Conservation (phyloP, 2,888 invertebrate species). For the Himalopsyche tibetana region DNA sequence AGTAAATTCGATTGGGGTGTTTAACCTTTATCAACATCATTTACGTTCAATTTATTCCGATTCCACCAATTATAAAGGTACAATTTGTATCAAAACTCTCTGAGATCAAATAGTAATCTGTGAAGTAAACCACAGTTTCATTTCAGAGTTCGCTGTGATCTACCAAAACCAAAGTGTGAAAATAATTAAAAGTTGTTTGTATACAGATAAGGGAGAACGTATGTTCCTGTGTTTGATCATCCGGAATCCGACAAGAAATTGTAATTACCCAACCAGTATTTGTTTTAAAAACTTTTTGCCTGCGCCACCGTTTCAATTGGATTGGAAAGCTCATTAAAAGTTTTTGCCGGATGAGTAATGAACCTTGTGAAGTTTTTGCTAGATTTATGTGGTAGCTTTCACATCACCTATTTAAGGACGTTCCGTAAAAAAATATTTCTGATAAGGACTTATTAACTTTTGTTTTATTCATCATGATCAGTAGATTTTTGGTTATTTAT, state of each 20-base stretch:
- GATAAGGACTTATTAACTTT: too few species aligned
- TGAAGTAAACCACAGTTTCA: background rate
- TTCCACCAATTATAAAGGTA: too few species aligned
- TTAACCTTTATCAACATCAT: too few species aligned
- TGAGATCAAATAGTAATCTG: background rate
- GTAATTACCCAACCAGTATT: constrained; percentile 6
- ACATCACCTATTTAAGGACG: background rate
- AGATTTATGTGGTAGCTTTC: constrained; percentile 19
- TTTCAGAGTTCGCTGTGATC: background rate
- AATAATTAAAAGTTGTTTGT: constrained; percentile 4
- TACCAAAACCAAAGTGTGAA: background rate
- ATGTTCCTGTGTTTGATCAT: constrained; percentile 10
- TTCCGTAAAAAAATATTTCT: background rate
- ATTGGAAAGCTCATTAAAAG: constrained; percentile 53
- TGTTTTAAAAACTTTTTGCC: constrained; percentile 26
- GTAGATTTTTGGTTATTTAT: too few species aligned
- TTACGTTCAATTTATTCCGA: too few species aligned
- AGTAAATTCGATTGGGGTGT: too few species aligned
- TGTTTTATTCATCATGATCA: too few species aligned
- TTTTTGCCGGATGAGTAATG: constrained; percentile 38
- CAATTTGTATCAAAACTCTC: background rate
- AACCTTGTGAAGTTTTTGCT: constrained; percentile 21
- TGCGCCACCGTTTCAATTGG: constrained; percentile 49
- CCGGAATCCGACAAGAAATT: constrained; percentile 16
- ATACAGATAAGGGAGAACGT: constrained; percentile 4